phyloP scores from a whole-genome alignment of 2,888 invertebrate genomes.

The Oscheius sp. region DNA sequence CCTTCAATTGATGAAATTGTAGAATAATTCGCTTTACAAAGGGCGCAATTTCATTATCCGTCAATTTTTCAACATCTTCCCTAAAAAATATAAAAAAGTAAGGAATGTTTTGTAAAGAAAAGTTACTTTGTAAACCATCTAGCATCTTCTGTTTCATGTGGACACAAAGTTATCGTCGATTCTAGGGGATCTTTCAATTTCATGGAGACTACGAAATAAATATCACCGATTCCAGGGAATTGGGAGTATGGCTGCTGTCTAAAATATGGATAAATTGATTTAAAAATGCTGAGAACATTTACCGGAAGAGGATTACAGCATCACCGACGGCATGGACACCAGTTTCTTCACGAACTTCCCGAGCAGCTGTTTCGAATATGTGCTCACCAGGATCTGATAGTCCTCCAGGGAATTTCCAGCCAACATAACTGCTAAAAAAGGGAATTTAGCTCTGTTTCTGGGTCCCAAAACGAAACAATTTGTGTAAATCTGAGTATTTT shows the following conservation, averaged over 20 bases:
- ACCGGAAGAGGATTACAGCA: conserved; percentile 27
- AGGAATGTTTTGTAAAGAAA: too few species aligned
- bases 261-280: neutral
- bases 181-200: conserved; percentile 6
- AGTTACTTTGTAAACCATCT: conserved; percentile 29
- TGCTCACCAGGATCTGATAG: conserved; percentile 31
- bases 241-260: conserved; percentile 18
- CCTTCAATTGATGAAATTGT: neutral
- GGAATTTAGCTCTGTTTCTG: neutral
- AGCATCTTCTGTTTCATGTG: conserved; percentile 33
- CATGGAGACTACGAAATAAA: conserved; percentile 34
- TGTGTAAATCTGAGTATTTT: too few species aligned
- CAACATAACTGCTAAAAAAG: conserved; percentile 10
- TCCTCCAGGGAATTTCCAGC: conserved; percentile 38
- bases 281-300: neutral
- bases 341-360: conserved; percentile 34
- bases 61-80: conserved; percentile 14
- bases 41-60: neutral
- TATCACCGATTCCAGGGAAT: conserved; percentile 24
- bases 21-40: conserved; percentile 12
- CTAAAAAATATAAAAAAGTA: too few species aligned
- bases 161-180: conserved; percentile 11
- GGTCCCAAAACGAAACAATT: neutral
- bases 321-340: conserved; percentile 14
- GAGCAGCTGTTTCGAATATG: conserved; percentile 21